Evolutionary conservation across 2,113 vertebrate genomes (phyloP).

Genomic region (Microcebus jonahi): DNA sequence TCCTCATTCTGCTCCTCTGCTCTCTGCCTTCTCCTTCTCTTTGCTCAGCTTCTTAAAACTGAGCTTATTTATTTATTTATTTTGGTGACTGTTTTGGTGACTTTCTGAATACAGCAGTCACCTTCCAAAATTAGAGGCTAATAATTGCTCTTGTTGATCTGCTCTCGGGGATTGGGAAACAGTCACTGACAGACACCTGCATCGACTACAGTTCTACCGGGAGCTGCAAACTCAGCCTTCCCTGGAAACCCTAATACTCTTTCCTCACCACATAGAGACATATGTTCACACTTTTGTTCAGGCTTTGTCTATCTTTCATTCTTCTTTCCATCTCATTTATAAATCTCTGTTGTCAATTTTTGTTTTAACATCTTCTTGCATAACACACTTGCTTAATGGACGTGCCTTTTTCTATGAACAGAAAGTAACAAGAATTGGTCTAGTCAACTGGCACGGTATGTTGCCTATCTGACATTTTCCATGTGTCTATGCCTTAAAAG

Average conservation of each 20-base stretch:
- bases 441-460: neutral
- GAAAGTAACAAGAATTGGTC: neutral
- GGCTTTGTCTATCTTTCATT: neutral
- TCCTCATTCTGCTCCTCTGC: neutral
- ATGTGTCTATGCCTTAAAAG: neutral
- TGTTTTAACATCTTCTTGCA: neutral
- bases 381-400: neutral
- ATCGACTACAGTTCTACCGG: accelerated
- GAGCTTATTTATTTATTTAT: neutral
- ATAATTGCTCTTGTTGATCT: neutral
- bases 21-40: neutral
- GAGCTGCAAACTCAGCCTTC: neutral
- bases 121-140: neutral
- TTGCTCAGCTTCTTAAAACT: neutral
- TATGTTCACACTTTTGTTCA: neutral
- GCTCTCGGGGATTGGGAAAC: neutral
- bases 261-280: neutral
- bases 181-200: neutral
- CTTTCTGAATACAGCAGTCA: neutral
- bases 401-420: neutral
- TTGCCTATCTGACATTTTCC: neutral
- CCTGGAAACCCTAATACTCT: neutral
- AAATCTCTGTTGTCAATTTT: neutral
- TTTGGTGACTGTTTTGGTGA: neutral
- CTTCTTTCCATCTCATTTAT: neutral